A percentile compares a stretch with the other conserved stretches of the same genome.
Conservation (phyloP, 2,113 vertebrate species). For the Egretta garzetta region DNA sequence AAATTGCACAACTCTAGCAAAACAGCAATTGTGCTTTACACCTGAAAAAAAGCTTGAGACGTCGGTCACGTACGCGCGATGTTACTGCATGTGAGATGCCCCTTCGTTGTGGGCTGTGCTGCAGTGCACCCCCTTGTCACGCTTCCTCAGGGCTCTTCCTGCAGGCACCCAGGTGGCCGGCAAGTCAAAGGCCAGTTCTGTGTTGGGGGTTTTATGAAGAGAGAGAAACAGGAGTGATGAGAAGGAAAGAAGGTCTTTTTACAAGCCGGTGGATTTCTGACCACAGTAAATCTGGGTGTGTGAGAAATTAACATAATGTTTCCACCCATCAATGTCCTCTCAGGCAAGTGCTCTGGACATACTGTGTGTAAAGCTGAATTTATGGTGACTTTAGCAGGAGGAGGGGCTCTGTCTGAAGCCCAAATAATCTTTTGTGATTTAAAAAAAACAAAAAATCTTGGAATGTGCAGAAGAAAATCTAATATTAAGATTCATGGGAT, state of each 20-base stretch:
- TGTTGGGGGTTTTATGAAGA: not conserved
- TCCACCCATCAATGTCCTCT: constrained; percentile 12
- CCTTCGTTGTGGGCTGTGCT: not conserved
- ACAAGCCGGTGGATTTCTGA: not conserved
- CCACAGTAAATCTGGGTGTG: constrained; percentile 44
- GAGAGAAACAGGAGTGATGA: constrained; percentile 14
- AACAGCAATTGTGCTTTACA: not conserved
- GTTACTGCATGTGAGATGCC: not conserved
- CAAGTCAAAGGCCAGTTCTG: not conserved
- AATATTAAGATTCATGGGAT: not conserved
- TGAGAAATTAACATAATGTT: constrained; percentile 45
- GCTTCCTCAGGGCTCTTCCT: not conserved
- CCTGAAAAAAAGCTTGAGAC: not conserved
- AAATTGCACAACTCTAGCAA: not conserved
- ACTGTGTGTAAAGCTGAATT: constrained; percentile 10
- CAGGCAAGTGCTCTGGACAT: not conserved
- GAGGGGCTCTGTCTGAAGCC: not conserved
- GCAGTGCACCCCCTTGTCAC: not conserved
- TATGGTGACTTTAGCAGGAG: not conserved
- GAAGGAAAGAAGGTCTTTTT: not conserved
- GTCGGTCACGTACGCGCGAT: accelerated
- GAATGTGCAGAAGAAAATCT: not conserved
- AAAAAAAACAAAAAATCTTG: not conserved
- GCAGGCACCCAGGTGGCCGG: accelerated
- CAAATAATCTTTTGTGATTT: not conserved